Base-by-base conservation (phyloP, 64 coral and sea anemone genomes). In the Acropora tenuis region DNA sequence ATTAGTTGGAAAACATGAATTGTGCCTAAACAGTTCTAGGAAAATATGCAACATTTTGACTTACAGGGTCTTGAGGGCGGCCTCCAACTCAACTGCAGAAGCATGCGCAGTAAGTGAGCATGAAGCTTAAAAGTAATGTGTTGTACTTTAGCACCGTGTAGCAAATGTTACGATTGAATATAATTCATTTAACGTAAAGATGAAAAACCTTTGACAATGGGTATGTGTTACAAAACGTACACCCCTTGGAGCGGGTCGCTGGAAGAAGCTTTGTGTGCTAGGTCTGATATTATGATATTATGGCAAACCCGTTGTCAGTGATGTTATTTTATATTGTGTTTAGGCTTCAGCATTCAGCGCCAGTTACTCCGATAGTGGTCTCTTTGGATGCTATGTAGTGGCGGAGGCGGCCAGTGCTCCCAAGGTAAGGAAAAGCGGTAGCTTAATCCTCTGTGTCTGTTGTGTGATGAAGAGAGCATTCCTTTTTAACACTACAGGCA, bases 351-450 rank as follows among this genome's bases (percentile, higher is more conserved):
- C 88, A 49, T 85, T 97, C 17, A 97, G 79, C 77, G 80, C 90
- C 2, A 94, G 88, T 19, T 97, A 97, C 52, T 90, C 92, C n/a
- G 95, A 97, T 71, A 80, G 92, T 74, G 95, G 95, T 41, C 83
- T 97, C 6, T 94, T 97, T 84, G 95, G 95, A 44, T 89, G 53
- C 76, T 97, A 97, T 79, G 88, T 94, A 74, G 87, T 97, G 76
- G 88, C 95, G 43, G 88, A 92, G 63, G 82, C 95, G 41, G 77
- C 88, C 78, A 78, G 48, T 75, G 89, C 90, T 2, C 43, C 87
- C 61, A 87, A 97, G 95, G 95, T 97, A 30, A 30, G 30, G 30
- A 87, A 8, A 18, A 58, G 11, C 43, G 17, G 41, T 30, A 30
- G 30, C 30, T 30, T 30, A 30, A 30, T 30, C 30, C 30, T 30